Evolutionary conservation across 64 coral and sea anemone species (phyloP), one percentile per base, ranked within the genome.

Genomic region (Dendronephthya gigantea): DNA sequence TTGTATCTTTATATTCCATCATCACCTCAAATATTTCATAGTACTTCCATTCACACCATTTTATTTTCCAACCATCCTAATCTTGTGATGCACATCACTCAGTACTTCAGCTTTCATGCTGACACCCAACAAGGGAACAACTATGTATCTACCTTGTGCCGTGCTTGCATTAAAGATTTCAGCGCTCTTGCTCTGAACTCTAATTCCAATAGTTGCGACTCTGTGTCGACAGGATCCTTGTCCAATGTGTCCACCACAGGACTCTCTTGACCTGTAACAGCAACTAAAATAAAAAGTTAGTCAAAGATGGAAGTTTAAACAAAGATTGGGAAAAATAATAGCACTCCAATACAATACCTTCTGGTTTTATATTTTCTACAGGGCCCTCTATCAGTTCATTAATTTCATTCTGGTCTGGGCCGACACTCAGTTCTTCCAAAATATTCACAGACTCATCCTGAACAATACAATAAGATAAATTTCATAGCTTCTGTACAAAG

Each of bases 161-260:
- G 22, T 58, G 48, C 83, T 88, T 88, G 81, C 90, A 91, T 33
- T 16, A 48, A 15, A 43, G 29, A 22, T 79, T 31, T 72, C 28
- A 84, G 82, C 13, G 34, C 55, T 6, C 1, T 13, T 14, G 52
- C 85, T 16, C 74, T 88, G 82, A 88, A 88, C 8, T 68, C 86
- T 1, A 91, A 36, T 19, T 23, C 40, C 19, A 83, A 7, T 7
- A 91, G 51, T 39, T 91, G 82, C 29, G 29, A 15, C 27, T 29
- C 43, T n/a, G 55, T 62, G 55, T 62, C 55, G 25, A 0, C 5
- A n/a, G 55, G 19, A 62, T 62, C 55, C 17, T 62, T 22, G 25
- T 13, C 55, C 10, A 1, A 23, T 17, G 55, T 2, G 25, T 62
- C 55, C 25, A 22, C 6, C 8, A n/a, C 25, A 7, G 25, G 55